A percentile compares a stretch with the other conserved stretches of the same genome.
These are phyloP conservation scores for Elysia crispata DNA, from an alignment of 2,888 invertebrate genomes.

Conservation along the genomic window DNA sequence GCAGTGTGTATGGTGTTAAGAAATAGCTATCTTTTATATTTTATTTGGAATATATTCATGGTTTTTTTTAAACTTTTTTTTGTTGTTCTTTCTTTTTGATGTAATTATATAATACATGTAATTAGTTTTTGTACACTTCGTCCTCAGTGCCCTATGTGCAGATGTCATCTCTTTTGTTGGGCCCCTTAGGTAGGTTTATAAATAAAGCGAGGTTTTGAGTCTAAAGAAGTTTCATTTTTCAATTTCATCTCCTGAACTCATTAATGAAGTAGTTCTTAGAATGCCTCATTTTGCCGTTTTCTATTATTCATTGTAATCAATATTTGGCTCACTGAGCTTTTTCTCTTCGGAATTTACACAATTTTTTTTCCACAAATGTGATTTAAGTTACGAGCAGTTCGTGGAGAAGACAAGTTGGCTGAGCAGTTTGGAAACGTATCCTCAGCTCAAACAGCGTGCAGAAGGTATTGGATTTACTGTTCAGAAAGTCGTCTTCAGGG, in stretches of 20 bases:
- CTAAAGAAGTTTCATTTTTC: no score
- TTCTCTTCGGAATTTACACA: background rate
- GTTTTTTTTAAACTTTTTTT: background rate
- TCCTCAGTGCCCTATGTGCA: slow-evolving; percentile 74
- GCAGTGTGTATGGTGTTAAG: no score
- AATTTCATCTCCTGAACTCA: no score
- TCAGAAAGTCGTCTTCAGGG: slow-evolving; percentile 73
- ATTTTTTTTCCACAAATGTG: background rate
- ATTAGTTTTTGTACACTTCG: slow-evolving; percentile 23
- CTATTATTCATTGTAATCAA: no score
- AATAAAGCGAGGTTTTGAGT: no score
- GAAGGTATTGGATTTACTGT: slow-evolving; percentile 69
- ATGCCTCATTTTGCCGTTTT: no score
- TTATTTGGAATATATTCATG: background rate
- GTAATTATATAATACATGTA: slow-evolving; percentile 2
- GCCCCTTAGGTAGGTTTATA: slow-evolving; percentile 68
- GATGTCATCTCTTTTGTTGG: slow-evolving; percentile 75
- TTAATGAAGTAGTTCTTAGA: no score
- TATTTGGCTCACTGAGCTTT: no score
- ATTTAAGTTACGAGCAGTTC: slow-evolving; percentile 68
- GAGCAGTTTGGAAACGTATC: slow-evolving; percentile 63
- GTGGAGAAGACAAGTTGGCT: slow-evolving; percentile 63
- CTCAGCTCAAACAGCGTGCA: slow-evolving; percentile 68
- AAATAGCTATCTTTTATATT: no score
- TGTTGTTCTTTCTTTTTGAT: slow-evolving; percentile 1